These are phyloP conservation scores for Alethe castanea DNA, from an alignment of 2,113 vertebrate genomes.

Conservation along the genomic window DNA sequence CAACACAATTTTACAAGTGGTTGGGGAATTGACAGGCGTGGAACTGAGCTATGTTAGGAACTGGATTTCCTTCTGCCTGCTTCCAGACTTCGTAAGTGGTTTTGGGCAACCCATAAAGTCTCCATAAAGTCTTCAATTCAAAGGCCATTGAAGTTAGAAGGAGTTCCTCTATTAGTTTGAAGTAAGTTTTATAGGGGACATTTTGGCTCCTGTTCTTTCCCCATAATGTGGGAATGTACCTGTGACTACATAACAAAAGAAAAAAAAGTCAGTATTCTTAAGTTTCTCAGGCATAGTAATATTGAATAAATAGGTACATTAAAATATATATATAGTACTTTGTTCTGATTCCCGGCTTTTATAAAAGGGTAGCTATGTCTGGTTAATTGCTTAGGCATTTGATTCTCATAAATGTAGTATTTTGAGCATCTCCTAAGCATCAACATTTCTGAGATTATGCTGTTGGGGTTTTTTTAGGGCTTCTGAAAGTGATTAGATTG, in stretches of 20 bases:
- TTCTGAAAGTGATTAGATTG: background rate
- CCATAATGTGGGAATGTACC: background rate
- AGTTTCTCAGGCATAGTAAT: background rate
- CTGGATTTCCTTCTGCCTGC: background rate
- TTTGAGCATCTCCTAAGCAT: background rate
- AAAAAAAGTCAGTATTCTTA: background rate
- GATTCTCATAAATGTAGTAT: background rate
- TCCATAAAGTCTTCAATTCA: background rate
- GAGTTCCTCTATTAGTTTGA: background rate
- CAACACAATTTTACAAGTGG: background rate
- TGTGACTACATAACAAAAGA: background rate
- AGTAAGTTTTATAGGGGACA: background rate
- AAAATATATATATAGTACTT: background rate
- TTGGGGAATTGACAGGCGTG: background rate
- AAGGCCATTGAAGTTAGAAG: background rate
- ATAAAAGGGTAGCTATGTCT: background rate
- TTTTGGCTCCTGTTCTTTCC: background rate
- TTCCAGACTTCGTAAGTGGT: fast-evolving
- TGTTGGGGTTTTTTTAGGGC: background rate
- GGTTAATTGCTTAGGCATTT: background rate
- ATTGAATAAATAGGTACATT: background rate
- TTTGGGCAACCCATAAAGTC: background rate
- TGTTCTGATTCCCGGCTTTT: background rate
- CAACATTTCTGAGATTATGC: background rate
- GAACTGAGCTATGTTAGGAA: background rate